Conservation (phyloP, 2,797 vertebrate genomes). For the Macroramphosus scolopax region DNA sequence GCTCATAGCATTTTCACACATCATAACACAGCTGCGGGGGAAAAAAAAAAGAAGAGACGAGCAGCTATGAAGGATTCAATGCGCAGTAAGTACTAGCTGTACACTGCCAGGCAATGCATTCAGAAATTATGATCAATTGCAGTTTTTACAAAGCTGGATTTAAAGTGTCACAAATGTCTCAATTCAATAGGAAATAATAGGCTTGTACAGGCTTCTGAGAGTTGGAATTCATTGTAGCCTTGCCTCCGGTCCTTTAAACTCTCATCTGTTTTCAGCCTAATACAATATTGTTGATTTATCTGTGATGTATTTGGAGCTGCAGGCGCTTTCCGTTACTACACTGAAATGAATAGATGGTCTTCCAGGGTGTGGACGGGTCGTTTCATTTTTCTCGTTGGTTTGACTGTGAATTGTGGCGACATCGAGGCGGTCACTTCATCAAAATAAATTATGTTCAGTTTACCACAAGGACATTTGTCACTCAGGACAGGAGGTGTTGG, state of each 20-base stretch:
- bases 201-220: constrained; percentile 79
- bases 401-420: constrained; percentile 81
- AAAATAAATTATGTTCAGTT: constrained; percentile 91
- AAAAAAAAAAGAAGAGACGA: too few relatives aligned
- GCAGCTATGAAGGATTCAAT: constrained; percentile 45
- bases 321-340: constrained; percentile 81
- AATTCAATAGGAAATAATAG: constrained; percentile 83
- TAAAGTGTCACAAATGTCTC: constrained; percentile 81
- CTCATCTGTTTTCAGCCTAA: constrained; percentile 90
- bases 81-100: constrained; percentile 58
- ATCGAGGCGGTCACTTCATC: constrained; percentile 86
- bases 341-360: constrained; percentile 91
- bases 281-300: constrained; percentile 98
- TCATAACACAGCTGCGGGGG: constrained; percentile 27
- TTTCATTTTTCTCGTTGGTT: constrained; percentile 88
- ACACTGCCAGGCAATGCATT: constrained; percentile 57
- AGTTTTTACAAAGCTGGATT: constrained; percentile 79
- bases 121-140: constrained; percentile 79
- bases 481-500: constrained; percentile 89
- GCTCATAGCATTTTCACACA: constrained; percentile 34
- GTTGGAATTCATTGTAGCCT: constrained; percentile 87
- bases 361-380: constrained; percentile 79
- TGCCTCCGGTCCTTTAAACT: constrained; percentile 87
- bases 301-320: constrained; percentile 92
- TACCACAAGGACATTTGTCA: constrained; percentile 90